Conservation (phyloP, 1,140 invertebrate species). For the Andricus grossulariae region DNA sequence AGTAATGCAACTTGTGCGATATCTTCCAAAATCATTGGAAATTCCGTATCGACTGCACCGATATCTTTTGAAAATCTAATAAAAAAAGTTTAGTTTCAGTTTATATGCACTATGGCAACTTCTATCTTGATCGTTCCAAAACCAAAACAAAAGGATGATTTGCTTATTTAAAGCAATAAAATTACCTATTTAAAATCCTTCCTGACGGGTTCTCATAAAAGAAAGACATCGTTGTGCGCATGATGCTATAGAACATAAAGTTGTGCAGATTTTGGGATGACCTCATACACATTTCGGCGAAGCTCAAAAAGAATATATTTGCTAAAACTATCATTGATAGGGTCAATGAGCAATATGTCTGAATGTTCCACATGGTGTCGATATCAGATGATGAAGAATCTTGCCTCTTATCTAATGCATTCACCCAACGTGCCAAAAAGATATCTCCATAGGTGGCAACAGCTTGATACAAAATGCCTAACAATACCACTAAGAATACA, state of each 20-base stretch:
- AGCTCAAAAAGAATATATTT: neutral
- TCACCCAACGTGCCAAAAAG: slow-evolving; percentile 80
- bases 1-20: slow-evolving; percentile 83
- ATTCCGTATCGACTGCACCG: slow-evolving; percentile 88
- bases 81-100: neutral
- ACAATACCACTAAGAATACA: slow-evolving; percentile 72
- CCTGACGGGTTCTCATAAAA: neutral
- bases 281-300: neutral
- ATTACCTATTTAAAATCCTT: slow-evolving; percentile 14
- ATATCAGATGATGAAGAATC: neutral
- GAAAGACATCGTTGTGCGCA: neutral
- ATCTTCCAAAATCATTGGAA: slow-evolving; percentile 86
- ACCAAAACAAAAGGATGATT: too few species aligned
- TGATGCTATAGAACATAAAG: neutral
- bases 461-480: slow-evolving; percentile 78
- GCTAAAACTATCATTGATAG: neutral
- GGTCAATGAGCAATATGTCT: neutral
- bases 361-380: neutral
- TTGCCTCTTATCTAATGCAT: neutral
- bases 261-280: neutral
- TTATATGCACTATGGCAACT: too few species aligned
- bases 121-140: too few species aligned
- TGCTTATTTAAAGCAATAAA: too few species aligned
- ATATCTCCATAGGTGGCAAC: slow-evolving; percentile 80
- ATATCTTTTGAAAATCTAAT: slow-evolving; percentile 87